phyloP scores from a whole-genome alignment of 2,888 invertebrate species.

The Nymphalis urticae region DNA sequence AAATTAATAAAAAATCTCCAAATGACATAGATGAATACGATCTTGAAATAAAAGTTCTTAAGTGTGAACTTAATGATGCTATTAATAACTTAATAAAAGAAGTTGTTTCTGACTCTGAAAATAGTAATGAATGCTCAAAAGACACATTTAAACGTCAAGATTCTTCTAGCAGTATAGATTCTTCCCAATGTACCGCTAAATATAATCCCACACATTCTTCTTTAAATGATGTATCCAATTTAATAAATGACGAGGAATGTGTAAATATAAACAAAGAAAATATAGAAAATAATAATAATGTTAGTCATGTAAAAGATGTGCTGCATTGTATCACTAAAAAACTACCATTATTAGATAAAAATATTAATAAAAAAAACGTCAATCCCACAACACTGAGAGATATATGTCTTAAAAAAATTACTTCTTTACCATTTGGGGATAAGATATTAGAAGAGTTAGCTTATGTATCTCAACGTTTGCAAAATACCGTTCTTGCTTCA shows the following conservation, averaged over 20 bases:
- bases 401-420: constrained; percentile 84
- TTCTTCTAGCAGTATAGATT: constrained; percentile 83
- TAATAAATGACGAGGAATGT: constrained; percentile 72
- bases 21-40: constrained; percentile 51
- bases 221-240: constrained; percentile 81
- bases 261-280: constrained; percentile 46
- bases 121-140: constrained; percentile 51
- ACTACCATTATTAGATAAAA: constrained; percentile 1
- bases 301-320: constrained; percentile 71
- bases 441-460: constrained; percentile 86
- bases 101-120: constrained; percentile 67
- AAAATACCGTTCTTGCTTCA: constrained; percentile 51
- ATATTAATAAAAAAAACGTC: constrained; percentile 14
- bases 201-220: constrained; percentile 84
- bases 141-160: constrained; percentile 76
- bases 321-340: constrained; percentile 60
- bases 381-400: constrained; percentile 82
- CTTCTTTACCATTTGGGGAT: constrained; percentile 85
- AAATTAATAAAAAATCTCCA: constrained; percentile 32
- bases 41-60: constrained; percentile 70
- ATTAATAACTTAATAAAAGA: constrained; percentile 75
- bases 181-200: constrained; percentile 87
- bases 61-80: constrained; percentile 74
- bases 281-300: constrained; percentile 43
- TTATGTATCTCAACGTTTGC: constrained; percentile 81